Evolutionary conservation across 2,797 vertebrate genomes (phyloP).

Genomic region (Craterocephalus amniculus): DNA sequence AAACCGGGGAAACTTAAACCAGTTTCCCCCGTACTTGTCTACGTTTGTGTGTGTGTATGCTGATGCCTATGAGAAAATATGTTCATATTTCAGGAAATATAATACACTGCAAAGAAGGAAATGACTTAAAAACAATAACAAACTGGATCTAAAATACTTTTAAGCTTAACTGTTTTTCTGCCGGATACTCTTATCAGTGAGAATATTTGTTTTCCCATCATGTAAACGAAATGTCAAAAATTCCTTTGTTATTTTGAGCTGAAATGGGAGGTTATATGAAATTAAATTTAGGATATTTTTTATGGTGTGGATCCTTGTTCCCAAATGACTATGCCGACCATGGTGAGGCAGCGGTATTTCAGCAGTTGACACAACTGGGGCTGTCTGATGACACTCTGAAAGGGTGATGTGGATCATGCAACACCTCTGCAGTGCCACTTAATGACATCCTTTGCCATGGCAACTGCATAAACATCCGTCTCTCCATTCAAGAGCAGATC

Average conservation of each 20-base stretch:
- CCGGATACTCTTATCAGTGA: constrained; percentile 61
- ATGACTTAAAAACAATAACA: constrained; percentile 58
- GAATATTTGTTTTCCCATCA: constrained; percentile 76
- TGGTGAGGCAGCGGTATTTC: constrained; percentile 47
- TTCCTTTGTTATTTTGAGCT: constrained; percentile 55
- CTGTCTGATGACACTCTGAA: constrained; percentile 56
- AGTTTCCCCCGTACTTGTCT: constrained; percentile 36
- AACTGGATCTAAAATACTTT: constrained; percentile 47
- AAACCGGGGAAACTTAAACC: constrained; percentile 51
- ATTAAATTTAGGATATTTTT: constrained; percentile 62
- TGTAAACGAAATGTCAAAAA: constrained; percentile 57
- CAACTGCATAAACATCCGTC: constrained; percentile 79
- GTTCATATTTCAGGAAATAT: constrained; percentile 59
- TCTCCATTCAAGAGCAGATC: constrained; percentile 51
- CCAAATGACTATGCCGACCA: constrained; percentile 34
- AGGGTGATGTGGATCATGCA: constrained; percentile 67
- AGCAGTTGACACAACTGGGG: constrained; percentile 32
- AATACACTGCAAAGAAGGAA: constrained; percentile 51
- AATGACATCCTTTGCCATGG: constrained; percentile 75
- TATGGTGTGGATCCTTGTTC: constrained; percentile 53
- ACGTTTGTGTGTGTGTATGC: constrained; percentile 56
- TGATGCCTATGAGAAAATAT: constrained; percentile 64
- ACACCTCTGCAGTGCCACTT: constrained; percentile 69
- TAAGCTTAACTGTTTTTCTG: constrained; percentile 49
- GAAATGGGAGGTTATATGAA: constrained; percentile 55